Evolutionary conservation across 2,888 invertebrate genomes (phyloP).

Genomic region (Phortica magna): DNA sequence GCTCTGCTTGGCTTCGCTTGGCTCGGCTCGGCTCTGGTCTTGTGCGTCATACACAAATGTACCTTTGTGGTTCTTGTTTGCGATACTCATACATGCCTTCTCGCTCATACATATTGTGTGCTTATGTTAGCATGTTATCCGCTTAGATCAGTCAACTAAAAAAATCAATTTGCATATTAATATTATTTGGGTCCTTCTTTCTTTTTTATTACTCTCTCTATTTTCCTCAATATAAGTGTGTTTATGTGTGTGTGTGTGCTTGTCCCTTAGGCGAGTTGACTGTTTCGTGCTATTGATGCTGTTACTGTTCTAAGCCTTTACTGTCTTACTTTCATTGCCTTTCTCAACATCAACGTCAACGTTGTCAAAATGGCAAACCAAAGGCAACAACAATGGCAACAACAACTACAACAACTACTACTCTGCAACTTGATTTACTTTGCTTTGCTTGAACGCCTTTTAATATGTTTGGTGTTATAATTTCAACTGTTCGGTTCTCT

Average conservation of each 20-base stretch:
- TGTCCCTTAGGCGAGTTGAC: not conserved
- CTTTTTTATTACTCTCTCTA: not conserved
- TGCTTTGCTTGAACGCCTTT: constrained; percentile 69
- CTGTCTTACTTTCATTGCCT: constrained; percentile 1
- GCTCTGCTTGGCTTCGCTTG: not conserved
- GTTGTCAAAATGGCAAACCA: constrained; percentile 44
- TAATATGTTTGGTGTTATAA: constrained; percentile 52
- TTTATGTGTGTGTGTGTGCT: constrained; percentile 17
- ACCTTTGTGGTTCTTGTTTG: constrained; percentile 2
- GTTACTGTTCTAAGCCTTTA: constrained; percentile 16
- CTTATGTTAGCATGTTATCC: constrained; percentile 60
- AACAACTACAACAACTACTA: constrained; percentile 51
- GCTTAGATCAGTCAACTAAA: constrained; percentile 76
- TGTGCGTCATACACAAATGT: too few species aligned
- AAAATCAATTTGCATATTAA: constrained; percentile 78
- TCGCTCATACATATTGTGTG: constrained; percentile 29
- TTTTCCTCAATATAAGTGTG: not conserved
- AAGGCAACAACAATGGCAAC: constrained; percentile 42
- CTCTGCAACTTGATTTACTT: constrained; percentile 68
- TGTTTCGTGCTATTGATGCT: not conserved
- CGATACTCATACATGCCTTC: not conserved
- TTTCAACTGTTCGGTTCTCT: not conserved
- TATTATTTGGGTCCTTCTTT: constrained; percentile 60
- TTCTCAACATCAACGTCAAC: constrained; percentile 3
- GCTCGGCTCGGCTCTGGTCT: not conserved